Evolutionary conservation across 2,797 vertebrate genomes (phyloP).

Genomic region (Echeneis naucrates): DNA sequence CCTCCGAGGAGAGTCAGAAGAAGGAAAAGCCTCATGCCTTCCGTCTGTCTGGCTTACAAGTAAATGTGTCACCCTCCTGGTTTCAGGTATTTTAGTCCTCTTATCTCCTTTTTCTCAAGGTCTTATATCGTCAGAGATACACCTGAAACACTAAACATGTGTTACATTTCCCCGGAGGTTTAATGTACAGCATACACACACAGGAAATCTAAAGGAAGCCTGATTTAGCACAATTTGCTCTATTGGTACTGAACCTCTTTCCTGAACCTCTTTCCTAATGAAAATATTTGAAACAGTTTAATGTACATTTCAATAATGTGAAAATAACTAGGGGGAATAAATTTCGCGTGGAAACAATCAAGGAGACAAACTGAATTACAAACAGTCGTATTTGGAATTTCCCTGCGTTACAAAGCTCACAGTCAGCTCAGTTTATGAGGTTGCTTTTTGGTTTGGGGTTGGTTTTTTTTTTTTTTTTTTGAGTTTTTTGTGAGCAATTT

Average conservation of each 20-base stretch:
- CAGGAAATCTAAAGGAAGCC: too few relatives aligned
- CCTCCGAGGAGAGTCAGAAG: conserved; percentile 61
- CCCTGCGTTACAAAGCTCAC: conserved; percentile 8
- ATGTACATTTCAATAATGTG: not conserved
- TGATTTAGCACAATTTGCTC: too few relatives aligned
- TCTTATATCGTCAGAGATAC: conserved; percentile 39
- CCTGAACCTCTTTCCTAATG: too few relatives aligned
- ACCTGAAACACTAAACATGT: conserved; percentile 66
- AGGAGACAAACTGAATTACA: conserved; percentile 1
- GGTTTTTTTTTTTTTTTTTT: not conserved
- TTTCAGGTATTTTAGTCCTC: conserved; percentile 51
- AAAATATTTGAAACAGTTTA: too few relatives aligned
- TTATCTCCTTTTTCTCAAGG: conserved; percentile 73
- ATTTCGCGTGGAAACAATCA: not conserved
- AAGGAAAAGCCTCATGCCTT: conserved; percentile 67
- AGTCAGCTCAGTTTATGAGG: conserved; percentile 4
- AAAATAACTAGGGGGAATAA: not conserved
- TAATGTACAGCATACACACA: too few relatives aligned
- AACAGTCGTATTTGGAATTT: conserved; percentile 34
- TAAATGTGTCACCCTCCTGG: conserved; percentile 13
- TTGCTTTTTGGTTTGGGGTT: too few relatives aligned
- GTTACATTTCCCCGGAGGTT: conserved; percentile 66
- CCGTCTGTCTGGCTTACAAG: conserved; percentile 10
- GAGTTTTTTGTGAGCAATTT: not conserved
- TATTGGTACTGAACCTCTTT: too few relatives aligned